Conservation (phyloP, 2,113 vertebrate genomes). For the Ploceus nigricollis region DNA sequence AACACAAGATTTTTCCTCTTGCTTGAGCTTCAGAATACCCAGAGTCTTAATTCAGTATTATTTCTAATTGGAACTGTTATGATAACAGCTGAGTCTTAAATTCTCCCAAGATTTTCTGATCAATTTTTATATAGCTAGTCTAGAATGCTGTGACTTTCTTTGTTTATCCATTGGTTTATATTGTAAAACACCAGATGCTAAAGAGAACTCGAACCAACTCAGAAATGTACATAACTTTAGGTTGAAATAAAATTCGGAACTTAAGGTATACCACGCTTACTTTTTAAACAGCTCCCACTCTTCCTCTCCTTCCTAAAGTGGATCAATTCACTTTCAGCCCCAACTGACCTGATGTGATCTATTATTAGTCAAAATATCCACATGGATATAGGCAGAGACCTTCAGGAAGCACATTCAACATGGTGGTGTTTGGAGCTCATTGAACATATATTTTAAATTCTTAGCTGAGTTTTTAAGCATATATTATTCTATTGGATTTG, state of each 20-base stretch:
- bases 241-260: background rate
- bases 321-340: background rate
- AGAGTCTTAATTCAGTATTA: background rate
- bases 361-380: background rate
- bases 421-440: background rate
- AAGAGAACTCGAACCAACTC: background rate
- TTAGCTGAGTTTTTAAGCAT: background rate
- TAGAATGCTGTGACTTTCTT: background rate
- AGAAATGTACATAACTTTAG: background rate
- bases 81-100: background rate
- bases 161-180: background rate
- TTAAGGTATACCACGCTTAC: background rate
- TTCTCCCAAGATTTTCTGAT: background rate
- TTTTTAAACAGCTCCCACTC: background rate
- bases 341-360: background rate
- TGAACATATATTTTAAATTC: background rate
- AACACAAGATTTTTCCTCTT: background rate
- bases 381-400: background rate
- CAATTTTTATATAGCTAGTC: background rate
- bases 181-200: background rate
- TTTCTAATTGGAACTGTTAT: background rate
- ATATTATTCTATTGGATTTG: background rate
- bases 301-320: background rate
- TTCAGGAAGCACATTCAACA: background rate
- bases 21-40: background rate